Conservation (phyloP, 2,888 invertebrate species). For the Hedychridium roseum region DNA sequence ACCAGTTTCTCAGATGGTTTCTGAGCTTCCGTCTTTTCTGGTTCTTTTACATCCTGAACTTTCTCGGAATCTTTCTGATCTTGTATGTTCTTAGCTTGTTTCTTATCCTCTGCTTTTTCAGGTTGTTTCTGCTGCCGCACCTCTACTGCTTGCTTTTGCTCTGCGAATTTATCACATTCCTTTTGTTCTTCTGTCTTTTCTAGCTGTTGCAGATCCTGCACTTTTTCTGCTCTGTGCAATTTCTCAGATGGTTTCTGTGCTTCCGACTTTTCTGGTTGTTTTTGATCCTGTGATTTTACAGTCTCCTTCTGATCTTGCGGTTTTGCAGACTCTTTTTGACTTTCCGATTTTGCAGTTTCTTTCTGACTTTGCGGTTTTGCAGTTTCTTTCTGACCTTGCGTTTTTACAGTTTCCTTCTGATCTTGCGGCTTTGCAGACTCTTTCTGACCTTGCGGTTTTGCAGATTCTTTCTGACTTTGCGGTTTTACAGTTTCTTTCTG, state of each 20-base stretch:
- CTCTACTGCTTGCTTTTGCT: too few relatives aligned
- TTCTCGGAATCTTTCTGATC: not conserved
- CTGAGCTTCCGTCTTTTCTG: constrained; percentile 3
- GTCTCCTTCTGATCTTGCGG: too few relatives aligned
- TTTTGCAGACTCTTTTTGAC: too few relatives aligned
- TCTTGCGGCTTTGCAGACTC: too few relatives aligned
- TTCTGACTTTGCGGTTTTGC: too few relatives aligned
- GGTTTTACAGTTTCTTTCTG: too few relatives aligned
- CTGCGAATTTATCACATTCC: constrained; percentile 34
- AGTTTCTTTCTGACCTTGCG: too few relatives aligned
- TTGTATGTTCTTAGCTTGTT: constrained; percentile 4
- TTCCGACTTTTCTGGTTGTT: constrained; percentile 17
- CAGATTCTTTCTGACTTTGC: too few relatives aligned
- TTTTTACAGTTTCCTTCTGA: too few relatives aligned
- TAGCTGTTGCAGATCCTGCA: constrained; percentile 6
- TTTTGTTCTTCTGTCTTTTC: constrained; percentile 17
- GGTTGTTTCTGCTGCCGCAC: too few relatives aligned
- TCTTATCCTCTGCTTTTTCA: constrained; percentile 19
- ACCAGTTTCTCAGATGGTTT: not conserved
- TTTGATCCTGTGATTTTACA: constrained; percentile 26
- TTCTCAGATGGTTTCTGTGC: constrained; percentile 13
- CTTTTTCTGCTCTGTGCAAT: constrained; percentile 12
- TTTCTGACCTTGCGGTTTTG: too few relatives aligned
- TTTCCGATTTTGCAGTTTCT: too few relatives aligned
- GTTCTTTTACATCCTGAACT: constrained; percentile 3